phyloP scores from a whole-genome alignment of 1,140 invertebrate species.

The Drosophila mojavensis region DNA sequence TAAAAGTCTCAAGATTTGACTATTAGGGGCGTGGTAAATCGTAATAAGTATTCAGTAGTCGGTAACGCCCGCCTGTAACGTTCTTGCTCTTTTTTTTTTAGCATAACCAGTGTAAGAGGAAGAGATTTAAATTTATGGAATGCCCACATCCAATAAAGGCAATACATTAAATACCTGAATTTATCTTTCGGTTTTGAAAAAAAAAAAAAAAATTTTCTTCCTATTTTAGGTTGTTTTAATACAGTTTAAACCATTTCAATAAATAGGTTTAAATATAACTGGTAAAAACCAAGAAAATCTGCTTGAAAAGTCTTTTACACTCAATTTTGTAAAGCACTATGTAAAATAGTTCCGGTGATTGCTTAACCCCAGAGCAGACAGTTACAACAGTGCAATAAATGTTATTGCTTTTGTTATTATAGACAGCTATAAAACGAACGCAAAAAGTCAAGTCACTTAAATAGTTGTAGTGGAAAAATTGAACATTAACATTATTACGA shows the following conservation, averaged over 20 bases:
- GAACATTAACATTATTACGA: slow-evolving; percentile 20
- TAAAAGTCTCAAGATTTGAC: too few species aligned
- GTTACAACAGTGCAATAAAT: slow-evolving; percentile 11
- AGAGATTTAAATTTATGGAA: slow-evolving; percentile 4
- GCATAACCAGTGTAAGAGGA: background rate
- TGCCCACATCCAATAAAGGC: slow-evolving; percentile 3
- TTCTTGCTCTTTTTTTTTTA: too few species aligned
- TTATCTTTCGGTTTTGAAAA: background rate
- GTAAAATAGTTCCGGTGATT: slow-evolving; percentile 1
- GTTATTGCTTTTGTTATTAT: slow-evolving; percentile 12
- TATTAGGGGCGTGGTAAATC: too few species aligned
- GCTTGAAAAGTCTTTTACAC: background rate
- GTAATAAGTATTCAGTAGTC: too few species aligned
- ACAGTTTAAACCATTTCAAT: background rate
- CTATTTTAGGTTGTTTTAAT: background rate
- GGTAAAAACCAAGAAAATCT: too few species aligned
- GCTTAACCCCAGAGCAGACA: background rate
- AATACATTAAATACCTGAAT: background rate
- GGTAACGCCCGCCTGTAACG: too few species aligned
- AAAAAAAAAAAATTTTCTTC: background rate
- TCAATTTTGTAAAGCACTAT: background rate
- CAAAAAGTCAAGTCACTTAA: slow-evolving; percentile 16
- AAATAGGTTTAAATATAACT: too few species aligned
- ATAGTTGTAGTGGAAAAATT: slow-evolving; percentile 6
- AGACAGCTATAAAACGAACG: background rate